Base-by-base conservation (phyloP, 2,888 invertebrate species). In the Pegoplata infirma region DNA sequence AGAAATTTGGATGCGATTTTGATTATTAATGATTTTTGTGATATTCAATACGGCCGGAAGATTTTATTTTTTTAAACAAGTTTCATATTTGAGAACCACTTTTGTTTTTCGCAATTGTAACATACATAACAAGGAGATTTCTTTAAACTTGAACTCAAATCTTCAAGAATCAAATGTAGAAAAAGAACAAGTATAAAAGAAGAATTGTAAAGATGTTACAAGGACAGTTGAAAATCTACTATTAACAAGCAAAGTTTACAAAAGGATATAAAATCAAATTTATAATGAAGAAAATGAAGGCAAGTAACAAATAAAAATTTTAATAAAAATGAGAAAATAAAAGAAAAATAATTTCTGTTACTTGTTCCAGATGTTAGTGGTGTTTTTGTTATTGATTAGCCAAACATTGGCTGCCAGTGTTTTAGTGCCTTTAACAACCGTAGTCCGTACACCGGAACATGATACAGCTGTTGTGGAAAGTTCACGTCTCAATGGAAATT, bases 401-500 rank as follows among this genome's bases (percentile, higher is more conserved):
- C 67, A 67, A 49, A 59, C 32, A 19, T n/a, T 73, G 36, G 69
- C 73, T 19, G 76, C 72, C 8, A 81, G 69, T 69, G 46, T 82
- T 51, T 69, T 83, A 44, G 23, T 82, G 5, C 82, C 86, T 8
- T 63, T 82, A 46, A 80, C 83, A 21, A 78, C 84, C 2, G 68
- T 84, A 3, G 36, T 85, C 59, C 88, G 91, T 63, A 89, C 90
- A 7, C 91, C 91, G 28, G 86, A 87, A 81, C 87, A 90, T 80
- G 91, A 91, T 88, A 90, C 90, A 58, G 91, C 91, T 77, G 87
- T 91, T 82, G 90, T 91, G 85, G 89, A 90, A 84, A 90, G 90
- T 36, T 90, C 91, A 81, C 88, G 91, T 28, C 82, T 91, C 69
- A 91, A 91, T 66, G 91, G 91, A 69, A 91, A 91, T 87, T 92